Evolutionary conservation across 2,113 vertebrate species (phyloP).

Genomic region (Synodontis membranacea): DNA sequence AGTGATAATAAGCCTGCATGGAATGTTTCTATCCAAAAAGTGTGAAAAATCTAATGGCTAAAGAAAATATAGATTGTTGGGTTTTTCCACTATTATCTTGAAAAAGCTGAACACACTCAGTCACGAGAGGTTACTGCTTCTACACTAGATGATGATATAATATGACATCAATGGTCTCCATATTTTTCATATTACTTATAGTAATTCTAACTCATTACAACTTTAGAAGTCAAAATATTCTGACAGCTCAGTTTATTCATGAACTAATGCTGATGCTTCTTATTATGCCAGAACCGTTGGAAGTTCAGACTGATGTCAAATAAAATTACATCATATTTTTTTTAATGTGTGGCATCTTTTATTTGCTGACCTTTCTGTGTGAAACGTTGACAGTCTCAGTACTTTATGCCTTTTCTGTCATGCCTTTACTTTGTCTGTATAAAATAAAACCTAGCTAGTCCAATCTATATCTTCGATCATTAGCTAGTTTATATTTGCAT

Average conservation of each 20-base stretch:
- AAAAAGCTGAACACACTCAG: neutral
- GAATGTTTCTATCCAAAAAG: neutral
- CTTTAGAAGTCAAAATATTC: neutral
- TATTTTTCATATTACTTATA: neutral
- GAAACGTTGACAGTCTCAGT: neutral
- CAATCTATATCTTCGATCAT: neutral
- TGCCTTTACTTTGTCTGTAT: neutral
- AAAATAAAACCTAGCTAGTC: neutral
- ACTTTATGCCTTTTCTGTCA: neutral
- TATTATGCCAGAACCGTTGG: neutral
- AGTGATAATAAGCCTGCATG: neutral
- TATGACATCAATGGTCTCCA: neutral
- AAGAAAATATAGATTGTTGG: neutral
- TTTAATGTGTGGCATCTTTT: neutral
- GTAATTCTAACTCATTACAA: neutral
- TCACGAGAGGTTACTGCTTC: neutral
- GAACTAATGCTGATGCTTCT: neutral
- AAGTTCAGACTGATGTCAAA: neutral
- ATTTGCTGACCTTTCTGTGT: neutral
- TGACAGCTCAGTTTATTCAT: neutral
- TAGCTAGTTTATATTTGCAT: neutral
- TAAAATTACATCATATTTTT: neutral
- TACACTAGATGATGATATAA: neutral
- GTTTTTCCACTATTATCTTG: neutral
- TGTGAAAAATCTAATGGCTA: neutral